phyloP scores from a whole-genome alignment of 2,113 vertebrate genomes.

The Sylvilagus bachmani region DNA sequence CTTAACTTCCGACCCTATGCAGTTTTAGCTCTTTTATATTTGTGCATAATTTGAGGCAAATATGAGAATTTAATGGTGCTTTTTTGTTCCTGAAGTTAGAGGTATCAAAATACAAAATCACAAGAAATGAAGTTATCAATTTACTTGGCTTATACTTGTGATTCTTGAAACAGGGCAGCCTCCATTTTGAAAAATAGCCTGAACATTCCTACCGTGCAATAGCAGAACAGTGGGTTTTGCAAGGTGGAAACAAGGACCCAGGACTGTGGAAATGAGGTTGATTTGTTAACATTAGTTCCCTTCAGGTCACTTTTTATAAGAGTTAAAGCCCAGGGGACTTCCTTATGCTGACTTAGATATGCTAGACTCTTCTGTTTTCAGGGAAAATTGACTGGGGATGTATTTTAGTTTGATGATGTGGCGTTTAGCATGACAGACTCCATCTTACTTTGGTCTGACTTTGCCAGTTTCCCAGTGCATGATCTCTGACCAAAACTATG shows the following conservation, averaged over 20 bases:
- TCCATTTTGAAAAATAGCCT: not conserved
- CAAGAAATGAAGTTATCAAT: not conserved
- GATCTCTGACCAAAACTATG: not conserved
- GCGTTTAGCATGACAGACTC: not conserved
- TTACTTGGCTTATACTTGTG: not conserved
- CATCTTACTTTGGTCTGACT: not conserved
- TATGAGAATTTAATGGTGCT: slow-evolving; percentile 1
- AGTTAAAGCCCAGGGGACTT: not conserved
- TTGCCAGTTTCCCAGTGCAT: not conserved
- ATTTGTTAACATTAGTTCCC: not conserved
- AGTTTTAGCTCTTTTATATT: slow-evolving; percentile 27
- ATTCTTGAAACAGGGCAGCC: not conserved
- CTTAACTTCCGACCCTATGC: not conserved
- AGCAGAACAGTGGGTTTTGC: not conserved
- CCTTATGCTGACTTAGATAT: not conserved
- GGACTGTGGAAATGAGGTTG: no score
- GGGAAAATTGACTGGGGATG: not conserved
- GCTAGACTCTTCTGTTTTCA: not conserved
- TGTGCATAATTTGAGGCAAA: slow-evolving; percentile 37
- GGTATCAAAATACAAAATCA: not conserved
- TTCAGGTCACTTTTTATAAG: not conserved
- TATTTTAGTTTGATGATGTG: not conserved
- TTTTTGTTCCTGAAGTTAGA: slow-evolving; percentile 4
- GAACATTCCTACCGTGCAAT: accelerated
- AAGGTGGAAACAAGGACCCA: not conserved